phyloP scores from a whole-genome alignment of 2,888 invertebrate genomes.

The Norana najaformis region DNA sequence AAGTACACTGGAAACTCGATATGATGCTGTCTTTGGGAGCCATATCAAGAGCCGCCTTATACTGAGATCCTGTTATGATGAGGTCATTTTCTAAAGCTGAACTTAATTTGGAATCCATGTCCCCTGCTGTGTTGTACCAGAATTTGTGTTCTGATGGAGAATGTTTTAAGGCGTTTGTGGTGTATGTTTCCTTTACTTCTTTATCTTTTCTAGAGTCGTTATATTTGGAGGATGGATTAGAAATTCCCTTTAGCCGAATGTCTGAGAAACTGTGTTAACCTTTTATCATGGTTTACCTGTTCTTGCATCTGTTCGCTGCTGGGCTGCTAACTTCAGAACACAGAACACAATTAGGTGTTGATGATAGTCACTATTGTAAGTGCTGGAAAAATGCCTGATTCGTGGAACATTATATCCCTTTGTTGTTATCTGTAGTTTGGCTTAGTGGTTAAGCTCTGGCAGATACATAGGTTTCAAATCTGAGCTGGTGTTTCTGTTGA shows the following conservation, averaged over 20 bases:
- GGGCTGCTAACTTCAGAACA: not conserved
- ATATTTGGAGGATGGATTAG: not conserved
- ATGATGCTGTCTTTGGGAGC: not conserved
- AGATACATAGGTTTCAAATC: not conserved
- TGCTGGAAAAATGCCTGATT: not conserved
- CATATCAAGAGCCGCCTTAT: not conserved
- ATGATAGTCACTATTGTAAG: too few relatives aligned
- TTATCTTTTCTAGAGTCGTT: not conserved
- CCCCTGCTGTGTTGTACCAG: not conserved
- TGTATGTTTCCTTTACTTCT: not conserved
- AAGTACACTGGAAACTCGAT: not conserved
- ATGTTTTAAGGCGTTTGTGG: not conserved
- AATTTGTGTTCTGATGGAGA: not conserved
- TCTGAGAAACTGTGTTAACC: slow-evolving; percentile 5
- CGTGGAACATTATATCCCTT: not conserved
- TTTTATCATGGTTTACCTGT: not conserved
- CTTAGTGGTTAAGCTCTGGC: not conserved
- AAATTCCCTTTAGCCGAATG: not conserved
- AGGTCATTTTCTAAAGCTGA: not conserved
- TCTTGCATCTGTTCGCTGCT: not conserved
- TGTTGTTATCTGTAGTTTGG: not conserved
- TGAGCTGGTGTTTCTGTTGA: not conserved
- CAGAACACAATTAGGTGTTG: not conserved
- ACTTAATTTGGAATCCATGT: not conserved
- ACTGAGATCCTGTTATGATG: not conserved